These are phyloP conservation scores for Ametastegia equiseti DNA, from an alignment of 2,888 invertebrate genomes.

Conservation along the genomic window DNA sequence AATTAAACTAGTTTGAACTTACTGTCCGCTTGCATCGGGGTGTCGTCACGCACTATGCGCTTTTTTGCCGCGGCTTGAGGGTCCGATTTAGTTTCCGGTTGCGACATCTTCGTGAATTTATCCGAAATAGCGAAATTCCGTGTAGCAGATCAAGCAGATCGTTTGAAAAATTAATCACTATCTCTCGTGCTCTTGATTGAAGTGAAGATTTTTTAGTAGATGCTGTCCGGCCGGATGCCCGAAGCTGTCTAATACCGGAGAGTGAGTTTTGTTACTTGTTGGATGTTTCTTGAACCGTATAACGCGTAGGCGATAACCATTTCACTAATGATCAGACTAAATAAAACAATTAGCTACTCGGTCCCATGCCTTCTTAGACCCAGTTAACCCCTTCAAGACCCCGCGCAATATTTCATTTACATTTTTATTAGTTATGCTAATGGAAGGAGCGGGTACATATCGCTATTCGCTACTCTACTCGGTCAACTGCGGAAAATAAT, in stretches of 20 bases:
- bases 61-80: slow-evolving; percentile 12
- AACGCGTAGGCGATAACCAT: slow-evolving; percentile 49
- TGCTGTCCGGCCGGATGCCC: slow-evolving; percentile 34
- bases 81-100: not conserved
- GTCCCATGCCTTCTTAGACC: slow-evolving; percentile 21
- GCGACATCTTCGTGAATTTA: slow-evolving; percentile 31
- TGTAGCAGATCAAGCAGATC: not conserved
- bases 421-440: slow-evolving; percentile 12
- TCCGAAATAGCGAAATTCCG: slow-evolving; percentile 6
- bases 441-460: not conserved
- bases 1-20: not conserved
- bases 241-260: slow-evolving; percentile 60
- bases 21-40: slow-evolving; percentile 28
- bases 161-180: not conserved
- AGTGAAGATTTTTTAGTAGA: slow-evolving; percentile 11
- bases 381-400: not conserved
- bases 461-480: no score
- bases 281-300: slow-evolving; percentile 31
- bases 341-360: slow-evolving; percentile 46
- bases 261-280: slow-evolving; percentile 56
- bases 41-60: slow-evolving; percentile 11
- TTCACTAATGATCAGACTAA: slow-evolving; percentile 46
- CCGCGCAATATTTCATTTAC: slow-evolving; percentile 20
- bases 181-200: not conserved
- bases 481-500: not conserved